phyloP scores from a whole-genome alignment of 2,113 vertebrate species.

The Anoplopoma fimbria region DNA sequence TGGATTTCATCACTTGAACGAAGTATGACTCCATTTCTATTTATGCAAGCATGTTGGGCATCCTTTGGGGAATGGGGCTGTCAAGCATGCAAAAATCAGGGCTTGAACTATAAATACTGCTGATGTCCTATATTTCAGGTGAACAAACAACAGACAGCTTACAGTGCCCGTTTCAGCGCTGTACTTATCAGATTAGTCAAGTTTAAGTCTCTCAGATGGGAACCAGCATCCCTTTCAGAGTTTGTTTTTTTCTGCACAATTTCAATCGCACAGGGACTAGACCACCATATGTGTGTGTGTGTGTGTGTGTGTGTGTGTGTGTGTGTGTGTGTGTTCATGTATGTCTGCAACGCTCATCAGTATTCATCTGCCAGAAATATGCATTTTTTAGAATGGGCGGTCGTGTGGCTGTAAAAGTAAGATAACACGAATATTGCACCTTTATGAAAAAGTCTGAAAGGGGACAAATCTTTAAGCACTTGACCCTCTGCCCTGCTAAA shows the following conservation, averaged over 20 bases:
- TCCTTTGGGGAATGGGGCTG: constrained; percentile 64
- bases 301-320: constrained; percentile 22
- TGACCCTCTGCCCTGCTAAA: constrained; percentile 72
- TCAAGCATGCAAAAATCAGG: constrained; percentile 60
- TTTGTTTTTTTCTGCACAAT: constrained; percentile 59
- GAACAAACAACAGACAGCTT: constrained; percentile 67
- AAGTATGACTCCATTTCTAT: constrained; percentile 32
- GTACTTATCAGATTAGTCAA: constrained; percentile 68
- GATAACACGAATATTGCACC: constrained; percentile 75
- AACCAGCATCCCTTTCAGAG: constrained; percentile 53
- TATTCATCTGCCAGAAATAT: constrained; percentile 72
- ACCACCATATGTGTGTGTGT: constrained; percentile 14
- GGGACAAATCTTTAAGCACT: constrained; percentile 74
- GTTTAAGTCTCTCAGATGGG: constrained; percentile 62
- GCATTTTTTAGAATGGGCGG: constrained; percentile 58
- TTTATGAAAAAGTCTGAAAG: constrained; percentile 65
- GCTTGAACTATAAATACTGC: constrained; percentile 71
- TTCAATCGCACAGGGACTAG: constrained; percentile 38
- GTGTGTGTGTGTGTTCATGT: constrained; percentile 37
- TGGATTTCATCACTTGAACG: constrained; percentile 48
- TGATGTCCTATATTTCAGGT: constrained; percentile 75
- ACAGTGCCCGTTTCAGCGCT: constrained; percentile 40
- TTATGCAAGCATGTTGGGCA: constrained; percentile 34
- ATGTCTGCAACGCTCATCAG: constrained; percentile 62
- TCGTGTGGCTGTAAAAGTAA: constrained; percentile 71